These are phyloP conservation scores for Pocota personata DNA, from an alignment of 2,888 invertebrate species.

Conservation along the genomic window DNA sequence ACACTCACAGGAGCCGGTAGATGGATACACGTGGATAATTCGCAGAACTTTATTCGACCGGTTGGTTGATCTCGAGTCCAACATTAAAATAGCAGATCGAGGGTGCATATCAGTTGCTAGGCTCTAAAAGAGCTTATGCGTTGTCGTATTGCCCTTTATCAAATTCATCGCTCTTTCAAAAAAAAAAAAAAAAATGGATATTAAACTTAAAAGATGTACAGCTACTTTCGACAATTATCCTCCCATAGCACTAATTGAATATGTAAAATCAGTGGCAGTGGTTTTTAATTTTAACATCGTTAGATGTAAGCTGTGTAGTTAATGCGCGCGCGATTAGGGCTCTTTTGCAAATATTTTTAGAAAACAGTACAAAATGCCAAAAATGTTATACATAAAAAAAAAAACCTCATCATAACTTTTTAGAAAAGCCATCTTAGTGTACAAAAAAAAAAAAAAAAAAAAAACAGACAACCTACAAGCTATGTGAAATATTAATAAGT, in stretches of 20 bases:
- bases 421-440: conserved; percentile 25
- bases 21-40: no score
- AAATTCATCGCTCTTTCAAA: no score
- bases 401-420: conserved; percentile 24
- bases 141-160: no score
- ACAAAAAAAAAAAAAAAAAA: conserved; percentile 34
- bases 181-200: not conserved
- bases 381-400: not conserved
- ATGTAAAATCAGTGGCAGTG: conserved; percentile 19
- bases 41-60: no score
- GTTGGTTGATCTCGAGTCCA: no score
- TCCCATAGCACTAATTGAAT: not conserved
- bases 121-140: no score
- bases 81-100: no score
- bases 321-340: not conserved
- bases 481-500: conserved; percentile 11
- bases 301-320: not conserved
- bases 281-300: not conserved
- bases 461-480: conserved; percentile 42
- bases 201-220: no score
- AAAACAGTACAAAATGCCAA: conserved; percentile 41
- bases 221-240: not conserved
- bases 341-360: conserved; percentile 30
- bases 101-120: no score
- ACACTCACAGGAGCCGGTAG: no score